Conservation (phyloP, 1,140 invertebrate genomes). For the Adoxophyes honmai region DNA sequence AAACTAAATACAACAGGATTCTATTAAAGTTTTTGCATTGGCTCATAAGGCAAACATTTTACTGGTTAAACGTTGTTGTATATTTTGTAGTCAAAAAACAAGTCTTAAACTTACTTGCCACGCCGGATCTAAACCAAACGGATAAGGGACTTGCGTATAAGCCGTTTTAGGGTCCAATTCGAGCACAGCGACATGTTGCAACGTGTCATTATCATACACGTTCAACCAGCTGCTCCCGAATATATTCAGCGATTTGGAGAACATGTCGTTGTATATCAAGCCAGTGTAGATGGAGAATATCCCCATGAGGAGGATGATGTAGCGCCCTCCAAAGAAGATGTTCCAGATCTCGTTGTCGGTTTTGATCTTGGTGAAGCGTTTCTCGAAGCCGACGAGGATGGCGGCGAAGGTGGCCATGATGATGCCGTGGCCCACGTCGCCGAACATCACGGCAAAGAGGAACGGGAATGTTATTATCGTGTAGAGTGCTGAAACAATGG, state of each 20-base stretch:
- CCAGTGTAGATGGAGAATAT: constrained; percentile 91
- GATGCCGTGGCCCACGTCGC: constrained; percentile 84
- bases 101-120: constrained; percentile 77
- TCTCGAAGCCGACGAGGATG: constrained; percentile 82
- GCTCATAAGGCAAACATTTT: no score
- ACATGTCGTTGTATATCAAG: constrained; percentile 91
- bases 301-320: constrained; percentile 92
- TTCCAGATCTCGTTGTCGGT: constrained; percentile 85
- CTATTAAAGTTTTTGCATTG: no score
- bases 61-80: no score
- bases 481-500: constrained; percentile 73
- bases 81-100: no score
- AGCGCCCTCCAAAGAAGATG: constrained; percentile 90
- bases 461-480: constrained; percentile 88
- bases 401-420: constrained; percentile 81
- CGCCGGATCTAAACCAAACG: constrained; percentile 89
- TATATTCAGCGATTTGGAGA: constrained; percentile 88
- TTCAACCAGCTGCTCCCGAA: constrained; percentile 87
- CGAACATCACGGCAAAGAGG: constrained; percentile 87
- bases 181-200: constrained; percentile 67
- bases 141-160: constrained; percentile 79
- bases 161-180: constrained; percentile 79
- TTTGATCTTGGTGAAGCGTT: constrained; percentile 70
- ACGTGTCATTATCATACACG: constrained; percentile 68
- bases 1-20: no score